Base-by-base conservation (phyloP, 2,888 invertebrate species). In the Hypomecis punctinalis region DNA sequence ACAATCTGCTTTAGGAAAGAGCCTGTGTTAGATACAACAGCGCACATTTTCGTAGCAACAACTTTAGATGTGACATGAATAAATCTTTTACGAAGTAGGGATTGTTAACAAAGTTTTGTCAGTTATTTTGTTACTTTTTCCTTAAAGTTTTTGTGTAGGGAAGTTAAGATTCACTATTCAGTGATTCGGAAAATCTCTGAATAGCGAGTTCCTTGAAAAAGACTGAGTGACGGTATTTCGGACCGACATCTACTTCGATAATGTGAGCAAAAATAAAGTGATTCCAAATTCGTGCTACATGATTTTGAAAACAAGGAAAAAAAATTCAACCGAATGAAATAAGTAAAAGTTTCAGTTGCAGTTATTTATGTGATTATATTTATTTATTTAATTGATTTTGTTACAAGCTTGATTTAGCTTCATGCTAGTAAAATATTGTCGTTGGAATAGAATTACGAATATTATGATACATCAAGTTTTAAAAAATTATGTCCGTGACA, bases 1-100 rank as follows among this genome's bases (percentile, higher is more conserved):
- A 92, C 23, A 94, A 77, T 72, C 93, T 93, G 84, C 78, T 84
- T 76, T 62, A 65, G 48, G 42, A 70, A 70, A 33, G 47, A 70
- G 62, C 53, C 56, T 43, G 11, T 11, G 10, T 40, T 46, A 35
- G 9, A 42, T 47, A 52, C 9, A 0, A 6, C 7, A 23, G 10
- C n/a, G 35, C 13, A 2, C 5, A 23, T 3, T 46, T 23, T 8
- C 23, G n/a, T 23, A 33, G 23, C 8, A 13, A 45, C 13, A 45
- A 13, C 5, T 5, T n/a, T n/a, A 0, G n/a, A 42, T 10, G 5
- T 42, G 42, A 23, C 23, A 23, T 23, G 23, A 23, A 23, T 23
- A 23, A 23, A 23, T 23, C 23, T 23, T 23, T 23, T 23, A 23
- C 1, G 23, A 23, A 23, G 23, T 23, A 23, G 23, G 3, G 23